Base-by-base conservation (phyloP, 1,140 invertebrate species). In the Aphelinus atriplicis region DNA sequence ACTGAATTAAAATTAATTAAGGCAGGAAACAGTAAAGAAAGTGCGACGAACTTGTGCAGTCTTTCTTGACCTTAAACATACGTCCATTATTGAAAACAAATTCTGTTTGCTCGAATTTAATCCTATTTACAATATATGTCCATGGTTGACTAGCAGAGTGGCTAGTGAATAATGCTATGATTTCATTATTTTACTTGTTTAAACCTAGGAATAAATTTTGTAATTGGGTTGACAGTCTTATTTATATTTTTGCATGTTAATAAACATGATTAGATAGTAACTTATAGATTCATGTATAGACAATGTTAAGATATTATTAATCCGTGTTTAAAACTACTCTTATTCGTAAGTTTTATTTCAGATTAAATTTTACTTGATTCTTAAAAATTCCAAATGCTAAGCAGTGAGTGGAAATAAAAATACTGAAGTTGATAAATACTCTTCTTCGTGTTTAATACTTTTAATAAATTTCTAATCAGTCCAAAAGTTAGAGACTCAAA, bases 11-110 rank as follows among this genome's bases (percentile, higher is more conserved):
- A 47, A 63, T 63, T 7, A 62, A n/a, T 62, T 42, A 63, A 26
- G 46, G 46, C 61, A 63, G 61, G 7, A 63, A 63, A 63, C 10
- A 63, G 61, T 3, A 62, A 62, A 45, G 45, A 62, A 62, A 62
- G 63, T 65, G 63, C 48, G 47, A 65, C n/a, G 42, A 65, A 65
- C 26, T 65, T 65, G 61, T 65, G 63, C 63, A 65, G 48, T 65
- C 63, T 65, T 65, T 53, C 50, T 48, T 65, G 50, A 65, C 48
- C 5, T 51, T 3, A 65, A 50, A 60, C 58, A 1, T 7, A 51
- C 45, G n/a, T 43, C 48, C 47, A 65, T 45, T 46, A 63, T 63
- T 26, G 43, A 10, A 46, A 47, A 47, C 43, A 63, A 63, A 47
- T 42, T 62, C 45, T 62, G 10, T 47, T 3, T 5, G 10, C 7